These are phyloP conservation scores for Ceramica pisi DNA, from an alignment of 2,888 invertebrate species.

Conservation along the genomic window DNA sequence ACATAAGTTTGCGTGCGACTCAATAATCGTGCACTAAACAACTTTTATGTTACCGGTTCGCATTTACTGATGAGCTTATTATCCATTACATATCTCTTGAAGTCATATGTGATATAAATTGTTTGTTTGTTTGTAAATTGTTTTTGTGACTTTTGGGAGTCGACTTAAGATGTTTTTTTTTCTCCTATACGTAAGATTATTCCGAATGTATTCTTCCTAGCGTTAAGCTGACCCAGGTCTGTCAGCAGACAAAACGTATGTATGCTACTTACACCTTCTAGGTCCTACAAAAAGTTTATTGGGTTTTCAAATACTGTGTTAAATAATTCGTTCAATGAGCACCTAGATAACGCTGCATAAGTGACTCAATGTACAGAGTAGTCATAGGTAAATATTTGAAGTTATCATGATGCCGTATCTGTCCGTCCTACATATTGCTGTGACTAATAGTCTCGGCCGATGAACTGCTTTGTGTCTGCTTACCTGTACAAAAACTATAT, in stretches of 20 bases:
- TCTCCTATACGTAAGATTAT: not conserved
- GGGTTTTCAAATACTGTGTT: not conserved
- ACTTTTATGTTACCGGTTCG: conserved; percentile 38
- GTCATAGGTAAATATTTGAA: conserved; percentile 69
- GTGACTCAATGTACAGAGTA: conserved; percentile 40
- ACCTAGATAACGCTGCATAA: not conserved
- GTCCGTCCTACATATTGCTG: conserved; percentile 63
- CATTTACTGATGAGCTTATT: conserved; percentile 41
- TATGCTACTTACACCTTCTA: not conserved
- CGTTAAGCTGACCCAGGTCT: not conserved
- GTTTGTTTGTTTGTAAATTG: too few relatives aligned
- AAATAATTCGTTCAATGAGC: not conserved
- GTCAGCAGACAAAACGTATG: not conserved
- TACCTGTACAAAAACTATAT: conserved; percentile 57
- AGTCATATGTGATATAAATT: conserved; percentile 14
- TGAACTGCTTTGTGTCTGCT: conserved; percentile 66
- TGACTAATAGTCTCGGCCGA: conserved; percentile 71
- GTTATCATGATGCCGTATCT: conserved; percentile 63
- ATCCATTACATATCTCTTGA: conserved; percentile 39
- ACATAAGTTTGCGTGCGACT: conserved; percentile 72
- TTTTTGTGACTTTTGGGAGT: too few relatives aligned
- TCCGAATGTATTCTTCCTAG: not conserved
- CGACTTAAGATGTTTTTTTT: conserved; percentile 13
- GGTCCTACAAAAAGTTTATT: not conserved
- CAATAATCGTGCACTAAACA: conserved; percentile 37